These are phyloP conservation scores for Peromyscus californicus DNA, from an alignment of 2,113 vertebrate species.

Conservation along the genomic window DNA sequence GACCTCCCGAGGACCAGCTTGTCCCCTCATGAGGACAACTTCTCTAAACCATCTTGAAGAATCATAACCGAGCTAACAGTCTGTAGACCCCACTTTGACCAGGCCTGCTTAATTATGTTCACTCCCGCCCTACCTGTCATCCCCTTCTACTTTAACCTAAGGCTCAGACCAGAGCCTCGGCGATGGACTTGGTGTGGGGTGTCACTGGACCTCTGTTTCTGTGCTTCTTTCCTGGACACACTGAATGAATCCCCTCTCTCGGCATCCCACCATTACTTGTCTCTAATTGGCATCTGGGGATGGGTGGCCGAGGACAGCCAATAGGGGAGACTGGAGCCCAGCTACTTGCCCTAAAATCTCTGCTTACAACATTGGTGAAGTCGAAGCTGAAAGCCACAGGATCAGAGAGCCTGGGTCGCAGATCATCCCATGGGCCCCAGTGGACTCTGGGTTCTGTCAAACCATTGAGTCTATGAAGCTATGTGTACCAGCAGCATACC, in stretches of 20 bases:
- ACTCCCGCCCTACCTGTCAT: background rate
- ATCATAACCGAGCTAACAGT: background rate
- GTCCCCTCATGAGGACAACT: background rate
- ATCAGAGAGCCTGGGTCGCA: background rate
- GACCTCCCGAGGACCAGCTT: background rate
- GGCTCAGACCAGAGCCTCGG: background rate
- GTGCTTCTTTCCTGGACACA: background rate
- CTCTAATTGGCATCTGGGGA: background rate
- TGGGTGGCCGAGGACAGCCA: background rate
- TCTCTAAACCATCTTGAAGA: background rate
- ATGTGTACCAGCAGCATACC: background rate
- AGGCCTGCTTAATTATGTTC: background rate
- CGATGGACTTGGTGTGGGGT: background rate
- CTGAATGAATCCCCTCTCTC: background rate
- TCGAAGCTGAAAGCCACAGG: background rate
- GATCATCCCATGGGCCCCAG: rapidly evolving
- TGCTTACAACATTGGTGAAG: background rate
- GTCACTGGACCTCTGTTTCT: background rate
- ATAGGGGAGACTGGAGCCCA: no score
- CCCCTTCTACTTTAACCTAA: background rate
- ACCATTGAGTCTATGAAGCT: background rate
- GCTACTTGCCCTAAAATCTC: background rate
- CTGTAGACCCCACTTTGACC: background rate
- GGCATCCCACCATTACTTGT: background rate
- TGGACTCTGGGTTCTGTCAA: background rate